Evolutionary conservation across 2,113 vertebrate species (phyloP), one percentile per base, ranked within the genome.

Genomic region (Halichoerus grypus): DNA sequence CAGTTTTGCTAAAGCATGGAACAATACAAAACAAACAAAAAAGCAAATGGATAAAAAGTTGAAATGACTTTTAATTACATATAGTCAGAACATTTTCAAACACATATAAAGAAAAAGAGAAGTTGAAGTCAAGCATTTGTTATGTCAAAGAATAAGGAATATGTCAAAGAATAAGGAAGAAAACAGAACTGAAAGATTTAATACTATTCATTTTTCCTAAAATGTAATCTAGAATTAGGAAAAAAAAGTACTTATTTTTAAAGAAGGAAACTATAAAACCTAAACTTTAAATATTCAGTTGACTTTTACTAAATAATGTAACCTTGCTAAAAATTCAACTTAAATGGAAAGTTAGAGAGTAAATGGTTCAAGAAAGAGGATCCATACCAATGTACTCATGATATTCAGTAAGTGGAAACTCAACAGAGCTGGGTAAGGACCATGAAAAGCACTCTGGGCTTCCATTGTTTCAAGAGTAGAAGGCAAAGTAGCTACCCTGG

Each of bases 51-150:
- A 84, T 3, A 51, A 24, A 95, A 95, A 55, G 31, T 49, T 90
- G 39, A 94, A 90, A 72, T 61, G 4, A 80, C 46, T 95, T 93
- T 39, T 84, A 79, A 28, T 76, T 82, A 67, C 18, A 72, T 77
- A 76, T 5, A 76, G 36, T 51, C 15, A 92, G 51, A 95, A 71
- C 46, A 97, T 77, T 96, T 95, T 74, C 49, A 63, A 95, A 92
- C 3, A 94, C 24, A 91, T 7, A 94, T 1, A 59, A 22, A 93
- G 71, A 82, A 57, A 93, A 97, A 26, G 49, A 80, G 31, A 57
- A 93, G 16, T 2, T 26, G 39, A 94, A 95, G 12, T 84, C n/a
- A 94, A 89, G 31, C 21, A 77, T 72, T 82, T 76, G 88, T 71
- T n/a, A 82, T 59, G 7, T 72, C n/a, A 96, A 94, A 96, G 21